A percentile compares a stretch with the other conserved stretches of the same genome.
These are phyloP conservation scores for Acrocephalus kingi DNA, from an alignment of 2,113 vertebrate genomes.

Conservation along the genomic window DNA sequence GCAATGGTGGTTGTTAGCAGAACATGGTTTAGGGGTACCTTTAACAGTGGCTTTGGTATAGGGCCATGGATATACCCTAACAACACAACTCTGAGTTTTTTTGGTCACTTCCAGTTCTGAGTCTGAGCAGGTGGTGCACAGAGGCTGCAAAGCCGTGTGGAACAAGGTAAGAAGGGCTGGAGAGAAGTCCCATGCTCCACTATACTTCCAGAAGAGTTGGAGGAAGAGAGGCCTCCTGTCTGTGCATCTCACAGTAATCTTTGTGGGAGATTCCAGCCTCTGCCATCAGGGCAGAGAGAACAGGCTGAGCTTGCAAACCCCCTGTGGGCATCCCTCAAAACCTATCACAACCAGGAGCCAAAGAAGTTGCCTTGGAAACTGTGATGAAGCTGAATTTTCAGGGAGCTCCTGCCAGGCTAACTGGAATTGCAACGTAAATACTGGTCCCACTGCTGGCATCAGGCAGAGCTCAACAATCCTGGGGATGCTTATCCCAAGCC, in stretches of 20 bases:
- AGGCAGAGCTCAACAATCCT: background rate
- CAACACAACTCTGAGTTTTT: background rate
- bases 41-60: background rate
- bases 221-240: background rate
- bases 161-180: background rate
- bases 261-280: background rate
- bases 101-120: background rate
- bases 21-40: background rate
- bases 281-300: background rate
- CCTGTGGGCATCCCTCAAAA: background rate
- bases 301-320: background rate
- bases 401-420: background rate
- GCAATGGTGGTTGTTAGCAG: background rate
- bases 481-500: background rate
- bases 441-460: accelerated
- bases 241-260: background rate
- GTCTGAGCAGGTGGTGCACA: background rate
- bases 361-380: conserved; percentile 12
- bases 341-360: background rate
- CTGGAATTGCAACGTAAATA: background rate
- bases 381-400: background rate
- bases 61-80: background rate
- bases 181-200: background rate
- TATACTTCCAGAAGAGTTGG: background rate
- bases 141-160: background rate